These are phyloP conservation scores for Lepus oiostolus DNA, from an alignment of 2,797 vertebrate genomes.

Conservation along the genomic window DNA sequence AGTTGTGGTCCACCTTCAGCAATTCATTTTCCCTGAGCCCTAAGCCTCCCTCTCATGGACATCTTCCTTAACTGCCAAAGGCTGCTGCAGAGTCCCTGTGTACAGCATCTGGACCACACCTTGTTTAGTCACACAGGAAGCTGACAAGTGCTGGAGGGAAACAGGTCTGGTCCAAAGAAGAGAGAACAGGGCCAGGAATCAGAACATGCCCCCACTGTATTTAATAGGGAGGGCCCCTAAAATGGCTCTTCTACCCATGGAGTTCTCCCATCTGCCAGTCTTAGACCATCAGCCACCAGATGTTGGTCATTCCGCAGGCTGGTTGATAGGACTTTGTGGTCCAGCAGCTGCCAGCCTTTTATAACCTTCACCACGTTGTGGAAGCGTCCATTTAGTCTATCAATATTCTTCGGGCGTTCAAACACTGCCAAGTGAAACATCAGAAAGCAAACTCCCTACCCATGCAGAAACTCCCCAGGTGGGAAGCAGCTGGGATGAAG, in stretches of 20 bases:
- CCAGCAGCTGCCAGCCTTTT: slow-evolving; percentile 59
- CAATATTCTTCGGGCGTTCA: slow-evolving; percentile 50
- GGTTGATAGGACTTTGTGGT: slow-evolving; percentile 37
- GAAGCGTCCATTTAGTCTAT: slow-evolving; percentile 44
- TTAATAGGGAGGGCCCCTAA: background rate
- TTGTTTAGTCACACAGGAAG: slow-evolving; percentile 55
- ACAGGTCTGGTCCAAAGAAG: background rate
- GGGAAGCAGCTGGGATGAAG: slow-evolving; percentile 12
- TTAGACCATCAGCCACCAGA: background rate
- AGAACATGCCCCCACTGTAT: background rate
- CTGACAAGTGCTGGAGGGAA: slow-evolving; percentile 23
- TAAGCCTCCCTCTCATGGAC: background rate
- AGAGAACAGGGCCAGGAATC: slow-evolving; percentile 16
- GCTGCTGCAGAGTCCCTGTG: slow-evolving; percentile 33
- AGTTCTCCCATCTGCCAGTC: background rate
- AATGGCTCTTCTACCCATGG: background rate
- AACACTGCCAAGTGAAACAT: slow-evolving; percentile 57
- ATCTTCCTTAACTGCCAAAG: background rate
- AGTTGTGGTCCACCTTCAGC: background rate
- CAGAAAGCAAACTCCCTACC: slow-evolving; percentile 62
- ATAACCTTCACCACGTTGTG: slow-evolving; percentile 11
- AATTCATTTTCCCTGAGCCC: background rate
- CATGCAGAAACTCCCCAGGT: slow-evolving; percentile 67
- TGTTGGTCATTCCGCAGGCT: slow-evolving; percentile 46
- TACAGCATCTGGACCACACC: slow-evolving; percentile 67